These are phyloP conservation scores for Syngnathoides biaculeatus DNA, from an alignment of 2,113 vertebrate genomes.

Conservation along the genomic window DNA sequence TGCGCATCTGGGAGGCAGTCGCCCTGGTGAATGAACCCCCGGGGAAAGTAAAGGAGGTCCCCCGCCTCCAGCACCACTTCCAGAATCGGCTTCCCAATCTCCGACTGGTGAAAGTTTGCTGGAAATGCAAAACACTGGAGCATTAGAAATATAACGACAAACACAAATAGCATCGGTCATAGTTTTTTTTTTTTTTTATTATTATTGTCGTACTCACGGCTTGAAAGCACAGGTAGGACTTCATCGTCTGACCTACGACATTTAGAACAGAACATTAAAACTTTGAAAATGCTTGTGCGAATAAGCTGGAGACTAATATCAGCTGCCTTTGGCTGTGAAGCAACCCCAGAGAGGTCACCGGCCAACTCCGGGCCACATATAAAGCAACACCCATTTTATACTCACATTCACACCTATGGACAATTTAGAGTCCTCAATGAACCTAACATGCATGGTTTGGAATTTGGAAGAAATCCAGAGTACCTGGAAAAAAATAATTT, in stretches of 20 bases:
- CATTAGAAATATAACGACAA: slow-evolving; percentile 58
- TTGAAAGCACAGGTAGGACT: slow-evolving; percentile 72
- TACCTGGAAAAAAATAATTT: no score
- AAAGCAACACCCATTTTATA: no score
- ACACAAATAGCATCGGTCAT: neutral
- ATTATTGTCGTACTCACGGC: slow-evolving; percentile 66
- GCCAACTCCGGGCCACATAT: no score
- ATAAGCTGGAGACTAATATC: no score
- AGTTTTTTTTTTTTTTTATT: no score
- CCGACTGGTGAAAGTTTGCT: slow-evolving; percentile 82
- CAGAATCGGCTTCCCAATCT: slow-evolving; percentile 82
- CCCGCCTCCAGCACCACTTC: slow-evolving; percentile 88
- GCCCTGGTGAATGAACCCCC: slow-evolving; percentile 93
- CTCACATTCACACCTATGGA: no score
- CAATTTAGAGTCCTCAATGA: no score
- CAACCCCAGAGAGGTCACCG: no score
- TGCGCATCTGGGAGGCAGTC: slow-evolving; percentile 82
- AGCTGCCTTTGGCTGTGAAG: no score
- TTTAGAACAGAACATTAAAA: slow-evolving; percentile 1
- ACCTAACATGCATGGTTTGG: no score
- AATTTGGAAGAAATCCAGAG: no score
- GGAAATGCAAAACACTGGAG: slow-evolving; percentile 49
- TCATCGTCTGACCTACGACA: slow-evolving; percentile 67
- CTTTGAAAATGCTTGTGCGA: neutral
- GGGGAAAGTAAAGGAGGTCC: slow-evolving; percentile 91